Evolutionary conservation across 1,140 invertebrate species (phyloP).

Genomic region (Vanessa atalanta): DNA sequence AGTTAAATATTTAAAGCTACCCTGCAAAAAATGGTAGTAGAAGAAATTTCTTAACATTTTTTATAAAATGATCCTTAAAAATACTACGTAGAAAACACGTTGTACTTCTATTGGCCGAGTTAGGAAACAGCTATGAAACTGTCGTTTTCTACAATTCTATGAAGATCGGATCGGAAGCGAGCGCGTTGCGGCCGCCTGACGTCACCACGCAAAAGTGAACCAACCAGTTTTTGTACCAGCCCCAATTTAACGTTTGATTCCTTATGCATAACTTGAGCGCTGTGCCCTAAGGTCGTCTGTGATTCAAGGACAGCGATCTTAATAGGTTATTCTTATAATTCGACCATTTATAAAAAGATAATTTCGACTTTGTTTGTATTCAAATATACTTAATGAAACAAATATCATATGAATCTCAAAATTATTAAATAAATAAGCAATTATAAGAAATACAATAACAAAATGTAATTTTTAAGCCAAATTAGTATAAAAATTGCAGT

Average conservation of each 20-base stretch:
- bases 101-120: not conserved
- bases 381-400: not conserved
- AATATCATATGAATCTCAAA: no score
- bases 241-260: conserved; percentile 63
- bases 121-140: conserved; percentile 38
- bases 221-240: conserved; percentile 53
- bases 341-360: not conserved
- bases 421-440: no score
- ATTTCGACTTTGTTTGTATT: conserved; percentile 2
- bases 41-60: no score
- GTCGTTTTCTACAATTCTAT: conserved; percentile 55
- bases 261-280: conserved; percentile 61
- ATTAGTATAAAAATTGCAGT: no score
- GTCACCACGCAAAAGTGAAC: conserved; percentile 51
- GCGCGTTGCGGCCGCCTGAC: conserved; percentile 47
- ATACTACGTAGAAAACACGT: not conserved
- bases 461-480: no score
- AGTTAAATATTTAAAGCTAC: no score
- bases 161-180: conserved; percentile 48
- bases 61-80: no score
- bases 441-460: no score
- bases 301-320: conserved; percentile 60
- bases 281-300: conserved; percentile 65
- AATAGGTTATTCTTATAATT: conserved; percentile 24
- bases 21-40: no score